phyloP scores from a whole-genome alignment of 1,140 invertebrate genomes.

The Ericerus pela region DNA sequence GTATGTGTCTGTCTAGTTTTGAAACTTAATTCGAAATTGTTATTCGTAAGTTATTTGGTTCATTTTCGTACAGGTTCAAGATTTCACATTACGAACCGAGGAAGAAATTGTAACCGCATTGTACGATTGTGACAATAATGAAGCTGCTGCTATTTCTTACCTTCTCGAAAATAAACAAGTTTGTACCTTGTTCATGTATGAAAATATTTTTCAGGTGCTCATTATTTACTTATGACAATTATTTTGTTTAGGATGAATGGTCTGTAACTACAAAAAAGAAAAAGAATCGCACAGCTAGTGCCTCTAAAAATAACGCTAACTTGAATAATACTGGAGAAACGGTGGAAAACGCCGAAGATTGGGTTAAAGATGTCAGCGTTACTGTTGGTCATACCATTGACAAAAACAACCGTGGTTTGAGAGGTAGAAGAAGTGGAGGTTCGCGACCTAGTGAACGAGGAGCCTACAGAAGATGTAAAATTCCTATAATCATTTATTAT shows the following conservation, averaged over 20 bases:
- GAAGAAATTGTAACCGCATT: conserved; percentile 68
- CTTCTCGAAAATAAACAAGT: conserved; percentile 43
- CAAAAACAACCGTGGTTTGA: conserved; percentile 18
- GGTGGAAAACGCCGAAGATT: conserved; percentile 3
- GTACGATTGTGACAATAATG: conserved; percentile 64
- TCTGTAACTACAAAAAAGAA: conserved; percentile 68
- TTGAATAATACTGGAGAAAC: background rate
- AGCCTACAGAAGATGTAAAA: conserved; percentile 32
- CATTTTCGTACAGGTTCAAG: conserved; percentile 45
- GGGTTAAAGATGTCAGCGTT: conserved; percentile 15
- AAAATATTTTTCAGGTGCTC: background rate
- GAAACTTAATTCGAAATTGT: no score
- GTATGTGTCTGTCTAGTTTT: no score
- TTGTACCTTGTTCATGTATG: background rate
- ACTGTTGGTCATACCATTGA: conserved; percentile 20
- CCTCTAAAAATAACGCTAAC: conserved; percentile 16
- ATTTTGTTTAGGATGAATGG: conserved; percentile 48
- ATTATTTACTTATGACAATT: background rate
- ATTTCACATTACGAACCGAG: conserved; percentile 59
- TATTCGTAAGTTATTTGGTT: no score
- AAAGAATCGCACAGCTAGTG: conserved; percentile 42
- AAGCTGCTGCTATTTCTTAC: conserved; percentile 55
- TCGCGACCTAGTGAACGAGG: conserved; percentile 31
- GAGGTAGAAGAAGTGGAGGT: conserved; percentile 31
- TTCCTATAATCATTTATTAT: background rate